These are phyloP conservation scores for Sorex maritimensis DNA, from an alignment of 2,797 vertebrate genomes.

Conservation along the genomic window DNA sequence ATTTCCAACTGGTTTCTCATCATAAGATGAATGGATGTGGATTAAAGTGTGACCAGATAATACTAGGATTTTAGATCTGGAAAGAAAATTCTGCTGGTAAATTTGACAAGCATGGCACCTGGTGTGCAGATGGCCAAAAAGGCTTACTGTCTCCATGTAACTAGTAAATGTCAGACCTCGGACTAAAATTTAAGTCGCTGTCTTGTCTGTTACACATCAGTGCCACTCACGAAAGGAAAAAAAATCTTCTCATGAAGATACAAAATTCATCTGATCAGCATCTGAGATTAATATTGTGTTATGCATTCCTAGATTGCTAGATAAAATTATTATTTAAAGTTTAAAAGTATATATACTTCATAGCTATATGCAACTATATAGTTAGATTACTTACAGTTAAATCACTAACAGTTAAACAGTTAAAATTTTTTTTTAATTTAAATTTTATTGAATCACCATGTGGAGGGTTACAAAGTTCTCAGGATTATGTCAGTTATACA, in stretches of 20 bases:
- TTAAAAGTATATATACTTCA: neutral
- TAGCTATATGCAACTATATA: no score
- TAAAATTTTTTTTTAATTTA: no score
- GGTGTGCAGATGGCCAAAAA: neutral
- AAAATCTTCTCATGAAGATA: neutral
- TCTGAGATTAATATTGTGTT: neutral
- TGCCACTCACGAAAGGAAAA: neutral
- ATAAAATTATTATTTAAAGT: no score
- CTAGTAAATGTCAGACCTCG: neutral
- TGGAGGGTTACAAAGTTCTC: no score
- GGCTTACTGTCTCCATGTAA: neutral
- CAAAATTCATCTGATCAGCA: neutral
- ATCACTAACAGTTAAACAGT: no score
- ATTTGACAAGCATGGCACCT: neutral
- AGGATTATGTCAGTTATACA: no score
- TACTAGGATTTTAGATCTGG: neutral
- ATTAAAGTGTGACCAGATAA: neutral
- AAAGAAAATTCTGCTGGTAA: neutral
- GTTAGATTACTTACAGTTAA: no score
- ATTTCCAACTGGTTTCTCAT: slow-evolving; percentile 8
- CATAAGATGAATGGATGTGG: slow-evolving; percentile 16
- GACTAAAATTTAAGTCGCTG: neutral
- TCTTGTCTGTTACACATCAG: neutral
- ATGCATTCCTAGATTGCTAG: no score
- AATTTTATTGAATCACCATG: no score